Base-by-base conservation (phyloP, 23 tunicate genomes). In the Aplidium turbinatum region DNA sequence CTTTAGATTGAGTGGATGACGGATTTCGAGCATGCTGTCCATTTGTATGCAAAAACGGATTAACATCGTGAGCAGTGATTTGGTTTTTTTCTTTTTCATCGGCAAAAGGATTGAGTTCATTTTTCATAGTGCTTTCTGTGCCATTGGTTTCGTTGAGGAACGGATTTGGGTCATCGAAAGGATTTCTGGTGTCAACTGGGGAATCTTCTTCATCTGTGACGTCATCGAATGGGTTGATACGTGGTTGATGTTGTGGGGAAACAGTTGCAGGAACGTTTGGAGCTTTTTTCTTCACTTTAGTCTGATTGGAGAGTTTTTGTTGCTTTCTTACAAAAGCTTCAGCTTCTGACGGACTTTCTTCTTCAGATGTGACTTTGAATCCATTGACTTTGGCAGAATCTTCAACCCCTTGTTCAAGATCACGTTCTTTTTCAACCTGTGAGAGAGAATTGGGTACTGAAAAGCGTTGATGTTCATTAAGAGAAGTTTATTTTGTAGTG, bases 381-480 rank as follows among this genome's bases (percentile, higher is more conserved):
- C 22, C 67, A 67, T 31, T 54, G 1, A 31, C 1, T 18, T 52
- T 31, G 2, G 78, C 1, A 21, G 20, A 13, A 18, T 52, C 26
- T 46, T 38, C 35, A 50, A 31, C 61, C 6, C 65, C 29, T n/a
- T 53, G 42, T 26, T 50, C 78, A 27, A 58, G 11, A 57, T 48
- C 58, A 21, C 67, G 63, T 70, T 88, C 96, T 47, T 76, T 76
- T 36, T 88, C 96, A 7, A 88, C 96, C 96, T 88, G n/a, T n/a
- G n/a, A n/a, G n/a, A n/a, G n/a, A n/a, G n/a, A n/a, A n/a, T n/a
- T n/a, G n/a, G n/a, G n/a, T n/a, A n/a, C n/a, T n/a, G n/a, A n/a
- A n/a, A n/a, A n/a, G n/a, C n/a, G n/a, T n/a, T n/a, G n/a, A n/a
- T n/a, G n/a, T n/a, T n/a, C n/a, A n/a, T n/a, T n/a, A n/a, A n/a